Conservation (phyloP, 2,888 invertebrate species). For the Sipha maydis region DNA sequence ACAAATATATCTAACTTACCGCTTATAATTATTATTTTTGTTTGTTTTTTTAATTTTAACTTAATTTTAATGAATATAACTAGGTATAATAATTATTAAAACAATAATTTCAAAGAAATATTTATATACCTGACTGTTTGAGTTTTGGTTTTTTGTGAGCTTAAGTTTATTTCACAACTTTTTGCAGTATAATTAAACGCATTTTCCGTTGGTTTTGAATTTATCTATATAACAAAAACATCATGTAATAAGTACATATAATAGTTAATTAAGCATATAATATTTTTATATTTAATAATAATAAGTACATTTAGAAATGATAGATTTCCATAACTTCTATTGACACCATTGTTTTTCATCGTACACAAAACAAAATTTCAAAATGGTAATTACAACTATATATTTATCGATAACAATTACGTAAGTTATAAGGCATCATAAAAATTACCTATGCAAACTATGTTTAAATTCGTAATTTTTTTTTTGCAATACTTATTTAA, state of each 20-base stretch:
- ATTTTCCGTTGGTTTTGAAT: constrained; percentile 5
- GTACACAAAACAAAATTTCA: too few relatives aligned
- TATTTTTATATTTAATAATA: constrained; percentile 4
- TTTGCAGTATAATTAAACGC: not conserved
- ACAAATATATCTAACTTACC: too few relatives aligned
- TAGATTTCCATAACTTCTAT: too few relatives aligned
- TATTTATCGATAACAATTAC: too few relatives aligned
- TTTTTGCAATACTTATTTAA: too few relatives aligned
- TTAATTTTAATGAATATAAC: not conserved
- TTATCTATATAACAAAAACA: constrained; percentile 31
- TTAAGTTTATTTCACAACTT: not conserved
- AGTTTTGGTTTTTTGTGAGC: not conserved
- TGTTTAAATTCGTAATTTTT: too few relatives aligned
- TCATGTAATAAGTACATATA: not conserved
- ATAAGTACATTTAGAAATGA: not conserved
- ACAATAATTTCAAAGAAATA: not conserved
- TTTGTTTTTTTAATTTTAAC: not conserved
- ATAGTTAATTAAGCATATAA: not conserved
- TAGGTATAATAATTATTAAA: not conserved
- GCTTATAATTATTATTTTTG: too few relatives aligned
- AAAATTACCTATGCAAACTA: too few relatives aligned
- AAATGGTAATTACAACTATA: too few relatives aligned
- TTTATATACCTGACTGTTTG: constrained; percentile 31
- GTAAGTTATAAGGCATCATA: too few relatives aligned
- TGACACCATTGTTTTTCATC: too few relatives aligned